These are phyloP conservation scores for Scaptomyza montana DNA, from an alignment of 1,140 invertebrate genomes.

Conservation along the genomic window DNA sequence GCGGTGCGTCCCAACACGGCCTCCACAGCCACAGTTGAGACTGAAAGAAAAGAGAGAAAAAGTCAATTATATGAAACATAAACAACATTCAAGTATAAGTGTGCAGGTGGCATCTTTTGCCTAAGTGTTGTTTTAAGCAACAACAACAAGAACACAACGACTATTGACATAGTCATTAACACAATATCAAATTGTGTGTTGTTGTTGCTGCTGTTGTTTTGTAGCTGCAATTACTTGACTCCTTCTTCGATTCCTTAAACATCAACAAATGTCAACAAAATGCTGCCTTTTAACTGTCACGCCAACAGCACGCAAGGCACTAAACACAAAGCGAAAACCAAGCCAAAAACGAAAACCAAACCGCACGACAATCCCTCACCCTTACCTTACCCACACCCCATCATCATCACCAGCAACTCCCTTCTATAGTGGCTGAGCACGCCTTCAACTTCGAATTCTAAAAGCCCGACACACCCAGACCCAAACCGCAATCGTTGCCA, in stretches of 20 bases:
- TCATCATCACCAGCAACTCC: too few species aligned
- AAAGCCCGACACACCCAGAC: conserved; percentile 39
- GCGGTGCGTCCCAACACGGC: conserved; percentile 91
- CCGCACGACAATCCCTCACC: conserved; percentile 29
- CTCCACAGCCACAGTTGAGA: conserved; percentile 89
- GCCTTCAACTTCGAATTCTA: conserved; percentile 34
- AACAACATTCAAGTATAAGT: conserved; percentile 12
- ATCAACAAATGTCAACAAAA: conserved; percentile 78
- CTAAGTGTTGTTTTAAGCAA: conserved; percentile 25
- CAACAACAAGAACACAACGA: conserved; percentile 62
- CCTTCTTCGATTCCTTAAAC: conserved; percentile 68
- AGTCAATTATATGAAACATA: conserved; percentile 32
- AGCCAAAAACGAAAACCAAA: conserved; percentile 51
- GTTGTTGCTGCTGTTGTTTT: conserved; percentile 33
- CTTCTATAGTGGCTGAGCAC: neutral
- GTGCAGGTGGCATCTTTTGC: conserved; percentile 19
- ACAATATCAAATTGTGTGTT: conserved; percentile 75
- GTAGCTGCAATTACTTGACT: conserved; percentile 74
- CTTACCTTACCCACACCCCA: neutral
- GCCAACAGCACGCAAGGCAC: conserved; percentile 70
- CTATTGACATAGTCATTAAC: conserved; percentile 80
- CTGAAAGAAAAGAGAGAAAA: conserved; percentile 85
- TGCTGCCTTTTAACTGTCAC: conserved; percentile 80
- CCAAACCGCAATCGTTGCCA: conserved; percentile 63
- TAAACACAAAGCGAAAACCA: conserved; percentile 5